phyloP scores from a whole-genome alignment of 1,140 invertebrate genomes.

The Anastrepha ludens region DNA sequence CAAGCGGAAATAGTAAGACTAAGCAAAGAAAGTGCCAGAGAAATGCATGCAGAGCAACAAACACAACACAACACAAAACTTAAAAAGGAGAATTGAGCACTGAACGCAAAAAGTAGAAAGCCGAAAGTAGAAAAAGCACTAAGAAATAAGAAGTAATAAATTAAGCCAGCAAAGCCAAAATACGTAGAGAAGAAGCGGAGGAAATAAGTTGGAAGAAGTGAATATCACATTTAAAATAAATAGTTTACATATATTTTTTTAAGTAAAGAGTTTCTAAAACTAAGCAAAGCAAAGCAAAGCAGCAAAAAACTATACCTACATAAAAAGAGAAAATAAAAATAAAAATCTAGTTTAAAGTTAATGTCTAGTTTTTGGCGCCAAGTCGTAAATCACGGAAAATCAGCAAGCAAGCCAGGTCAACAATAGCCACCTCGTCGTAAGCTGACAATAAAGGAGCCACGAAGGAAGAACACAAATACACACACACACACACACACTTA shows the following conservation, averaged over 20 bases:
- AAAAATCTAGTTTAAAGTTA: slow-evolving; percentile 32
- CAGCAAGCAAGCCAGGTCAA: background rate
- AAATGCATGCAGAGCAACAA: slow-evolving; percentile 6
- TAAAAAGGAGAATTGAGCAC: slow-evolving; percentile 45
- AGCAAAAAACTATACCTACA: background rate
- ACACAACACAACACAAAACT: background rate
- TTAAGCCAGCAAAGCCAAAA: slow-evolving; percentile 51
- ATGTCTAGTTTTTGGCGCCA: background rate
- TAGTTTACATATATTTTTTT: slow-evolving; percentile 50
- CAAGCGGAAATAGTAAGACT: slow-evolving; percentile 40
- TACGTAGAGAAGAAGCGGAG: slow-evolving; percentile 43
- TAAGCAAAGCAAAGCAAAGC: slow-evolving; percentile 32
- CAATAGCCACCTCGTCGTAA: background rate
- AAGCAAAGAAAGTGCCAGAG: slow-evolving; percentile 37
- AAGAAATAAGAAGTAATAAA: background rate
- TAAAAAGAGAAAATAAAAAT: slow-evolving; percentile 21
- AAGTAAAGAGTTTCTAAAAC: slow-evolving; percentile 56
- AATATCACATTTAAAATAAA: slow-evolving; percentile 46
- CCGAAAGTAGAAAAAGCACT: background rate
- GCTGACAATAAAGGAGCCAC: background rate
- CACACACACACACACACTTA: background rate
- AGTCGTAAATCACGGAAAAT: background rate
- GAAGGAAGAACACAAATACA: background rate
- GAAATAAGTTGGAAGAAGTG: slow-evolving; percentile 14
- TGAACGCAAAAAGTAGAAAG: slow-evolving; percentile 29